These are phyloP conservation scores for Coenobita brevimanus DNA, from an alignment of 1,140 invertebrate genomes.

Conservation along the genomic window DNA sequence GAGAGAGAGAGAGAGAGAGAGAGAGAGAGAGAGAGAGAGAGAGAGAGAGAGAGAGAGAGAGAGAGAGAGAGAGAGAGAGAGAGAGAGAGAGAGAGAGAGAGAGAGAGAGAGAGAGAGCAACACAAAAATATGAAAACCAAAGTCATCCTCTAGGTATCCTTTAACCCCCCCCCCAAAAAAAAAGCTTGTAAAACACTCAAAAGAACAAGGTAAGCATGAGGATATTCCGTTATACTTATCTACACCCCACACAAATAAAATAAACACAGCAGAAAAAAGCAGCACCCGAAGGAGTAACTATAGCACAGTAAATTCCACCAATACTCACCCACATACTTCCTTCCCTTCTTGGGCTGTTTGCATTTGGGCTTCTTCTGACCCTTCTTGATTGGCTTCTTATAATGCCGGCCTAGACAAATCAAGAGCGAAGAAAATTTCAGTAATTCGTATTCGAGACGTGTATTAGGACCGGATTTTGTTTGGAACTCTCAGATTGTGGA, in stretches of 20 bases:
- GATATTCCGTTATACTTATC: too few species aligned
- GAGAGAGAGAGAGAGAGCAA: conserved; percentile 43
- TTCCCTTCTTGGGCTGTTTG: conserved; percentile 63
- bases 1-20: not conserved
- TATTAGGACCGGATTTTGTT: not conserved
- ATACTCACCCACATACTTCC: conserved; percentile 62
- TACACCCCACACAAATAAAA: too few species aligned
- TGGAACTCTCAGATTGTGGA: not conserved
- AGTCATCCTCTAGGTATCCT: too few species aligned
- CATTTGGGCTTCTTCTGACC: conserved; percentile 55
- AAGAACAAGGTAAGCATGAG: not conserved
- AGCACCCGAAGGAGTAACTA: not conserved
- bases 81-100: conserved; percentile 50
- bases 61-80: conserved; percentile 51
- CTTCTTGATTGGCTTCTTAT: conserved; percentile 62
- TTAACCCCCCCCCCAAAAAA: too few species aligned
- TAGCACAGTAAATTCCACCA: not conserved
- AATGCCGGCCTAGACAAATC: conserved; percentile 27
- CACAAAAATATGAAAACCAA: not conserved
- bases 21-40: not conserved
- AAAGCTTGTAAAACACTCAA: not conserved
- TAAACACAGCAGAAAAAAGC: too few species aligned
- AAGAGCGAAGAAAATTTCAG: not conserved
- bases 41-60: conserved; percentile 42
- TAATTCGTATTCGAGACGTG: too few species aligned